Conservation (phyloP, 2,113 vertebrate species). For the Meles meles region DNA sequence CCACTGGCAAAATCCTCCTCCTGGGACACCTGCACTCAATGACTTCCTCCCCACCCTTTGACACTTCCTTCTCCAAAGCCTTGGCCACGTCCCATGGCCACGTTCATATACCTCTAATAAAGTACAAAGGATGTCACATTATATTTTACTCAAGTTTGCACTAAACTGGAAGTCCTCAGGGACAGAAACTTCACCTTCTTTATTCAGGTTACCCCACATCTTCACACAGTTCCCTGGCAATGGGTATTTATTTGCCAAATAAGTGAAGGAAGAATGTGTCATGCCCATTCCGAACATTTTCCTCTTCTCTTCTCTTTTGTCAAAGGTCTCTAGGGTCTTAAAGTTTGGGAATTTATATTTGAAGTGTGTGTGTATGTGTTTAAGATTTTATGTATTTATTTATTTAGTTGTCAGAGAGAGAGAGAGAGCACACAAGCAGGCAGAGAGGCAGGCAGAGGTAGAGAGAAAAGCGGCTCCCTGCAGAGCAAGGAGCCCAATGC, state of each 20-base stretch:
- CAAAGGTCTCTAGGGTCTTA: not conserved
- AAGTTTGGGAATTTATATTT: not conserved
- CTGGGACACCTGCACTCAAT: not conserved
- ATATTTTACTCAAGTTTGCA: not conserved
- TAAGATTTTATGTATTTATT: too few relatives aligned
- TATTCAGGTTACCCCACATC: not conserved
- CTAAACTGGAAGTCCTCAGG: not conserved
- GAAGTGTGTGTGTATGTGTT: not conserved
- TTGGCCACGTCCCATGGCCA: not conserved
- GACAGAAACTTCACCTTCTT: not conserved
- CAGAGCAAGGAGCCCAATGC: too few relatives aligned
- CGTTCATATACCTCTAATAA: not conserved
- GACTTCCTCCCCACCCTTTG: not conserved
- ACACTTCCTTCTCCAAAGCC: not conserved
- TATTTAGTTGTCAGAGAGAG: too few relatives aligned
- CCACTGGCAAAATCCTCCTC: not conserved
- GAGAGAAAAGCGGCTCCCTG: too few relatives aligned
- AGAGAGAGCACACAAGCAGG: too few relatives aligned
- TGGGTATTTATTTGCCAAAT: not conserved
- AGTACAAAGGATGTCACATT: accelerated
- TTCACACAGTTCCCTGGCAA: not conserved
- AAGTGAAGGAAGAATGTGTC: not conserved
- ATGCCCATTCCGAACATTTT: not conserved
- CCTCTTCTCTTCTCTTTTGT: not conserved
- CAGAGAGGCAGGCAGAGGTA: too few relatives aligned